Percentiles rank a stretch among this genome's conserved stretches.
phyloP scores from a whole-genome alignment of 1,140 invertebrate species.

The Aporrectodea caliginosa region DNA sequence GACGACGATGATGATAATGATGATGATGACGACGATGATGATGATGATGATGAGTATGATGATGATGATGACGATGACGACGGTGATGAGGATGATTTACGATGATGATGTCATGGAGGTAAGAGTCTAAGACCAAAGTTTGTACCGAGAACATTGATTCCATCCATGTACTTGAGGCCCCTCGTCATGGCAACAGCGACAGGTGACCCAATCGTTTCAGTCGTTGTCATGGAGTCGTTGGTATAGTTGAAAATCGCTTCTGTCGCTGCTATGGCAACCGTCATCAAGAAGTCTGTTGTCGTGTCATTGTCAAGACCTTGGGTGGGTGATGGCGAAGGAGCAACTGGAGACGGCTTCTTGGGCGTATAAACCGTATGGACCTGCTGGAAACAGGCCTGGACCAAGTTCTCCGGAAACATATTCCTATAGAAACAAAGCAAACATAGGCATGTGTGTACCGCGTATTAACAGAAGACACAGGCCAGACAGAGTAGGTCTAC shows the following conservation, averaged over 20 bases:
- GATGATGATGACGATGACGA: too few relatives aligned
- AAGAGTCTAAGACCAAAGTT: too few relatives aligned
- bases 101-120: too few relatives aligned
- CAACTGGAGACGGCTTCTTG: conserved; percentile 8
- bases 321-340: not conserved
- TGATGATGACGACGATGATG: too few relatives aligned
- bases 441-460: too few relatives aligned
- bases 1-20: too few relatives aligned
- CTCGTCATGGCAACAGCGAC: conserved; percentile 33
- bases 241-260: not conserved
- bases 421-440: conserved; percentile 25
- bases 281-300: not conserved
- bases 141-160: conserved; percentile 57
- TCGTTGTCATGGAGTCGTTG: not conserved
- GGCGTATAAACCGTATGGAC: conserved; percentile 41
- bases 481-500: too few relatives aligned
- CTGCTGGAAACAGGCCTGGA: conserved; percentile 68
- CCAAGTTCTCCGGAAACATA: conserved; percentile 55
- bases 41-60: too few relatives aligned
- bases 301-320: not conserved
- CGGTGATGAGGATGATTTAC: too few relatives aligned
- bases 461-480: too few relatives aligned
- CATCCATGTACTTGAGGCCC: conserved; percentile 49
- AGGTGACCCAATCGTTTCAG: not conserved
- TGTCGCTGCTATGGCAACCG: not conserved